Evolutionary conservation across 2,888 invertebrate genomes (phyloP), one percentile per base, ranked within the genome.

Genomic region (Sinohyriopsis cumingii): DNA sequence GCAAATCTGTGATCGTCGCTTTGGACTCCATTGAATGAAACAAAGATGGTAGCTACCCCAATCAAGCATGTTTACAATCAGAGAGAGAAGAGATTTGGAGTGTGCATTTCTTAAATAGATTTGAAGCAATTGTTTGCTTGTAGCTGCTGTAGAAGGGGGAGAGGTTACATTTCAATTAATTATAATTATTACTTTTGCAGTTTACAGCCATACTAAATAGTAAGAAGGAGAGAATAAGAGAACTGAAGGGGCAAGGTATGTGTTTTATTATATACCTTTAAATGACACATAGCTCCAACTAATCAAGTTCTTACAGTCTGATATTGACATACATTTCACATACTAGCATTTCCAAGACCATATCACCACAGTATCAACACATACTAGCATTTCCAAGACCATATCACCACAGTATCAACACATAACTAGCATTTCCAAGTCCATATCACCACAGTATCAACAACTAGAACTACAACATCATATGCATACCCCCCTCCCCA

Each of bases 161-260:
- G 45, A 45, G 12, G 45, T 45, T 45, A 33, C 33, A 33, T 33
- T 9, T 33, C 5, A 45, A 15, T 45, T 45, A 33, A 33, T 33
- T 33, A 33, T 33, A 33, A 45, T 15, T 22, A 22, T 66, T 22
- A 54, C n/a, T 62, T 18, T 81, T 82, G 62, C 82, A 87, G 86
- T 87, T 87, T 82, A 79, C 80, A 28, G 72, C 82, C 54, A 81
- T 87, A 0, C 70, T 87, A 28, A 87, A 87, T 74, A 85, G 84
- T 72, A 87, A 87, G 69, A 87, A 87, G 63, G 83, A 84, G 55
- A 84, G 83, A 63, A 85, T 87, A 18, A 75, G 81, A 65, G 68
- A 81, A 57, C 75, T 87, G 4, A 80, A 81, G 73, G 68, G 80
- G 65, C 72, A 83, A 68, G 67, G 82, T 80, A 70, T 71, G 69